Evolutionary conservation across 2,888 invertebrate genomes (phyloP).

Genomic region (Acleris literana): DNA sequence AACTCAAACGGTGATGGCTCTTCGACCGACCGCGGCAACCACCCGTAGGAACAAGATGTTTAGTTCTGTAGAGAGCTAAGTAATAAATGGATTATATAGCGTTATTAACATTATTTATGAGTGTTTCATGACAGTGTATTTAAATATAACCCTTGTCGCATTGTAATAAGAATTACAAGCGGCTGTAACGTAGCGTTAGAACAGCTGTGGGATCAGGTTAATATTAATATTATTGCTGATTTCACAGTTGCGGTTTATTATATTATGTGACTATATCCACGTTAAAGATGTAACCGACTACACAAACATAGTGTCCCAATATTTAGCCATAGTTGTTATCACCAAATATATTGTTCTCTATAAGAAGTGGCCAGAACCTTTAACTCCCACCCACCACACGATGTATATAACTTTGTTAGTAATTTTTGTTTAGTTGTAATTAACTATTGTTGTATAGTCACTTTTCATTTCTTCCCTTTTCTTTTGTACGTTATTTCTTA

Average conservation of each 20-base stretch:
- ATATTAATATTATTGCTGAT: constrained; percentile 35
- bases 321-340: constrained; percentile 45
- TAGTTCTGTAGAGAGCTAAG: constrained; percentile 7
- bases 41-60: constrained; percentile 11
- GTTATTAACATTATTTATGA: constrained; percentile 36
- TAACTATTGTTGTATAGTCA: constrained; percentile 56
- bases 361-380: constrained; percentile 69
- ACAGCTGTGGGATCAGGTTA: constrained; percentile 39
- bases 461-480: constrained; percentile 42
- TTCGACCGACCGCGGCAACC: neutral
- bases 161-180: constrained; percentile 18
- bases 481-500: constrained; percentile 34
- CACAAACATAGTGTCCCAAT: constrained; percentile 27
- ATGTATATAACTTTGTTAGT: constrained; percentile 70
- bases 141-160: constrained; percentile 31
- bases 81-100: constrained; percentile 18
- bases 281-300: constrained; percentile 30
- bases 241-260: constrained; percentile 36
- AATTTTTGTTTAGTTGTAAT: constrained; percentile 61
- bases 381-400: constrained; percentile 74
- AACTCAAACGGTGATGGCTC: neutral
- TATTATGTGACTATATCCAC: constrained; percentile 27
- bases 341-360: constrained; percentile 57
- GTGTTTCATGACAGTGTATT: constrained; percentile 36
- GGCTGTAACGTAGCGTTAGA: constrained; percentile 14